phyloP scores from a whole-genome alignment of 1,140 invertebrate species.

The Temnothorax curvispinosus region DNA sequence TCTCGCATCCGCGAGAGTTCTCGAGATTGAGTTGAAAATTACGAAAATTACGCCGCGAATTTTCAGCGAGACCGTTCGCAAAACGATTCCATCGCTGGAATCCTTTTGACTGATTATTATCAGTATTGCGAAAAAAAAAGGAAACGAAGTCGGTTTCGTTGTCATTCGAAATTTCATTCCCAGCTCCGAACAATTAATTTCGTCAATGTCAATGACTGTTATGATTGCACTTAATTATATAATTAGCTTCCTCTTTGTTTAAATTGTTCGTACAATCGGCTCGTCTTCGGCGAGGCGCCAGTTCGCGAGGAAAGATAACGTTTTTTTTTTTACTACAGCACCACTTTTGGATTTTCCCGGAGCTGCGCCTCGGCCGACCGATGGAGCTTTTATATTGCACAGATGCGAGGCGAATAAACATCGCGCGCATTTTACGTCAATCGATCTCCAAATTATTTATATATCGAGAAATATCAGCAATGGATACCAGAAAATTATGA shows the following conservation, averaged over 20 bases:
- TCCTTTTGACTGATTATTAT: constrained; percentile 28
- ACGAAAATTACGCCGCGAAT: background rate
- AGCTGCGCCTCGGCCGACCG: constrained; percentile 43
- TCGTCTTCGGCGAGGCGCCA: constrained; percentile 32
- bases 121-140: constrained; percentile 16
- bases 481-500: background rate
- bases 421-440: constrained; percentile 52
- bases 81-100: constrained; percentile 45
- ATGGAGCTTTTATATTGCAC: constrained; percentile 47
- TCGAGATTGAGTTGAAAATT: background rate
- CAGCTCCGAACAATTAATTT: constrained; percentile 33
- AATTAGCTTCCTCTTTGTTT: constrained; percentile 15
- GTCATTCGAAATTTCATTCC: constrained; percentile 48
- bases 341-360: constrained; percentile 73
- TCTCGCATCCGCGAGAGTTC: background rate
- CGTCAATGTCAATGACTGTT: constrained; percentile 28
- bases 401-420: constrained; percentile 57
- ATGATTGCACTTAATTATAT: constrained; percentile 44
- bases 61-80: constrained; percentile 27
- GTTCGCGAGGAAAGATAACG: constrained; percentile 65
- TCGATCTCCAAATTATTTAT: constrained; percentile 35
- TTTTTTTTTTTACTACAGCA: constrained; percentile 73
- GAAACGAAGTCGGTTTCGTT: constrained; percentile 48
- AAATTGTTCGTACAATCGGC: constrained; percentile 18
- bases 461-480: constrained; percentile 52